Evolutionary conservation across 2,797 vertebrate genomes (phyloP), one percentile per base, ranked within the genome.

Genomic region (Fistularia commersonii): DNA sequence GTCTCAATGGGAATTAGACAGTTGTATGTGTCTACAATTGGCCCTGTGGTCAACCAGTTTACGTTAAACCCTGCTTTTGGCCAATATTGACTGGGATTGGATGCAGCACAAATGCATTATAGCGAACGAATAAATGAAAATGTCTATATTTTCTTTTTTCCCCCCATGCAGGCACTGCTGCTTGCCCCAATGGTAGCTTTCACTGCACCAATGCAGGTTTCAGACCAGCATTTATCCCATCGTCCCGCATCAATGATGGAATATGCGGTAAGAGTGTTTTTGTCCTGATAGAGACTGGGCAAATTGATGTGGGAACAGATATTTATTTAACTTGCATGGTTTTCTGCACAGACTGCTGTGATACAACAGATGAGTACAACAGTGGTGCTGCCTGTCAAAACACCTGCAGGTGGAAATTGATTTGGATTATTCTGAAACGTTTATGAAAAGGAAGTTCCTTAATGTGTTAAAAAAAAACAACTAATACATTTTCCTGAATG

Each of bases 311-410:
- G 5, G 45, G 3, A 2, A 5, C 40, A 15, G 12, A 9, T 35
- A 63, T 45, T 42, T 9, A 1, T 33, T 45, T 39, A 51, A 67
- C 8, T 0, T 40, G 0, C 49, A 7, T 38, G 23, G 3, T 49
- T 54, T 57, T 8, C 15, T 41, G 3, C 51, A 11, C 69, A 97
- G 95, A 97, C 60, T 97, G 95, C 88, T 97, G 94, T 35, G 95
- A 97, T 33, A 91, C 93, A 14, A 96, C 93, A 0, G 95, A 97
- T 12, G 95, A 97, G 48, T 97, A 95, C 83, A 96, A 96, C 87
- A 96, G 94, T 0, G 95, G 95, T 3, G 80, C 81, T 6, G 7
- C 81, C 11, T 97, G 95, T 74, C 90, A 95, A 70, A 96, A 96
- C 66, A 94, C 92, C 6, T 97, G 95, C 93, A 93, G 80, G 95